These are phyloP conservation scores for Cataglyphis livida DNA, from an alignment of 2,888 invertebrate species.

Conservation along the genomic window DNA sequence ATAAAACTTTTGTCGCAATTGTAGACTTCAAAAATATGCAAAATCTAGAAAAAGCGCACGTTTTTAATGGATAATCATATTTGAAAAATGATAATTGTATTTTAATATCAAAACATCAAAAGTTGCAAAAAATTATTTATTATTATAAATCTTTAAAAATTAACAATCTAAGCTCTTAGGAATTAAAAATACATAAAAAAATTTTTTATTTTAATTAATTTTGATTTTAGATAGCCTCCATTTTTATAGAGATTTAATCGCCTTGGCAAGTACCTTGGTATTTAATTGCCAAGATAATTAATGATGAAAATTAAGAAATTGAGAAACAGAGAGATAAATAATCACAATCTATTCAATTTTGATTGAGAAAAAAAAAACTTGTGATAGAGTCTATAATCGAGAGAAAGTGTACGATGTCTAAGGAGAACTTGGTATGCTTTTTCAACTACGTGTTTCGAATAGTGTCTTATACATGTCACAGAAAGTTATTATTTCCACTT, in stretches of 20 bases:
- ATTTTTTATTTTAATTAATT: too few species aligned
- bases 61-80: neutral
- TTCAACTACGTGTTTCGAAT: constrained; percentile 16
- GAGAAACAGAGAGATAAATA: neutral
- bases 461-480: constrained; percentile 2
- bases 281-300: neutral
- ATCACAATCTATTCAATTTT: neutral
- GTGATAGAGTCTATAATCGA: neutral
- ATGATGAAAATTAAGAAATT: neutral
- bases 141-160: neutral
- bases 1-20: constrained; percentile 3
- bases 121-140: neutral
- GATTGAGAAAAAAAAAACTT: neutral
- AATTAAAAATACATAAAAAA: neutral
- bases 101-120: neutral
- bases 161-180: neutral
- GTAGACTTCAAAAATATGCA: neutral
- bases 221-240: neutral
- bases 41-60: neutral
- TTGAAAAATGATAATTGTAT: neutral
- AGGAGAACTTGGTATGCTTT: neutral
- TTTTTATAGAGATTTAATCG: neutral
- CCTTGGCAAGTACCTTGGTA: neutral
- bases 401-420: neutral
- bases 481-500: constrained; percentile 20